phyloP scores from a whole-genome alignment of 2,113 vertebrate species.

The Dascyllus trimaculatus region DNA sequence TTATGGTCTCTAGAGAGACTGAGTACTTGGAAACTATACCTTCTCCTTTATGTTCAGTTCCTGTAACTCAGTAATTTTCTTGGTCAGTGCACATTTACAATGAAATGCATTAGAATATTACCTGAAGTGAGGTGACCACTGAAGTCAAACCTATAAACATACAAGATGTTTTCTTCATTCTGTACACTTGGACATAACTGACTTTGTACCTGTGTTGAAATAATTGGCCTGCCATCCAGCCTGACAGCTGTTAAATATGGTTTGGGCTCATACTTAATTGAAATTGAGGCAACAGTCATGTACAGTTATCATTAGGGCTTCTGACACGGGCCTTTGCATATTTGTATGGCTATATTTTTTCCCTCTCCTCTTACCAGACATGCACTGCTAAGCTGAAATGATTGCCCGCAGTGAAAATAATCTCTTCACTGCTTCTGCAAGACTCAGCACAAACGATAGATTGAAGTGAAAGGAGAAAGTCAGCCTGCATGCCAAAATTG shows the following conservation, averaged over 20 bases:
- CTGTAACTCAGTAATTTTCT: slow-evolving; percentile 10
- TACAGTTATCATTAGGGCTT: slow-evolving; percentile 70
- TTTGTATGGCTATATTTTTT: slow-evolving; percentile 55
- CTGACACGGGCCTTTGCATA: slow-evolving; percentile 56
- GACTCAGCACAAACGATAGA: slow-evolving; percentile 75
- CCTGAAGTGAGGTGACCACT: slow-evolving; percentile 36
- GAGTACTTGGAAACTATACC: slow-evolving; percentile 33
- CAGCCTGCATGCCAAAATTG: slow-evolving; percentile 68
- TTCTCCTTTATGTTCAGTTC: slow-evolving; percentile 29
- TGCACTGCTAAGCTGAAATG: slow-evolving; percentile 78
- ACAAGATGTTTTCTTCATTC: slow-evolving; percentile 45
- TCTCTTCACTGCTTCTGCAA: slow-evolving; percentile 70
- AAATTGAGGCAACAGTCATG: slow-evolving; percentile 65
- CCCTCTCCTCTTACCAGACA: slow-evolving; percentile 62
- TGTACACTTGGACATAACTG: slow-evolving; percentile 22
- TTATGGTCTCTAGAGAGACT: slow-evolving; percentile 23
- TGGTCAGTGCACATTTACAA: slow-evolving; percentile 52
- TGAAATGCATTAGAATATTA: slow-evolving; percentile 49
- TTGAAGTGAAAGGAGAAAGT: slow-evolving; percentile 67
- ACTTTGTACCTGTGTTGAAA: slow-evolving; percentile 49
- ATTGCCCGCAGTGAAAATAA: slow-evolving; percentile 79
- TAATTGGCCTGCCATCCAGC: slow-evolving; percentile 46
- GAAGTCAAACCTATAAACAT: slow-evolving; percentile 26
- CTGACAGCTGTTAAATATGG: slow-evolving; percentile 56
- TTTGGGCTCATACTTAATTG: slow-evolving; percentile 53